Conservation (phyloP, 2,797 vertebrate species). For the Coendou prehensilis region DNA sequence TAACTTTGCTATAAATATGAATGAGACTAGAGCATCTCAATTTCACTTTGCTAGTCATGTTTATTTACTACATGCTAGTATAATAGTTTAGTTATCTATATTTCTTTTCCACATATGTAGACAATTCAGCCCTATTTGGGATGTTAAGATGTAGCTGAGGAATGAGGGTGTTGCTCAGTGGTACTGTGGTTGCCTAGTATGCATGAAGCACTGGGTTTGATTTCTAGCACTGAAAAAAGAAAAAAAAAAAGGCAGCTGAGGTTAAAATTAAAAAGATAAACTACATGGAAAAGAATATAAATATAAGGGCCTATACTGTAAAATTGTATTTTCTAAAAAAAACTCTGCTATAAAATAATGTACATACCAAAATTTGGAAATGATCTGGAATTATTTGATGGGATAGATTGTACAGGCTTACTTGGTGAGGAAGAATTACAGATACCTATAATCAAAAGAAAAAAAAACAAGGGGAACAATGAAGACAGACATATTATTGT, state of each 20-base stretch:
- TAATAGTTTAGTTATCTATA: slow-evolving; percentile 32
- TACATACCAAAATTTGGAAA: slow-evolving; percentile 90
- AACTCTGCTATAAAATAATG: slow-evolving; percentile 42
- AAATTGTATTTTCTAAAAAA: slow-evolving; percentile 38
- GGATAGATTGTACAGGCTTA: slow-evolving; percentile 84
- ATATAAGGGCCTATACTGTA: neutral
- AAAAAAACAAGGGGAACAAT: slow-evolving; percentile 35
- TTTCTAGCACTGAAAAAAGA: neutral
- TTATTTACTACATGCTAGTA: slow-evolving; percentile 17
- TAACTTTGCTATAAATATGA: slow-evolving; percentile 54
- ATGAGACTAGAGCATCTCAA: neutral
- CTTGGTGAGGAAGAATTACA: slow-evolving; percentile 80
- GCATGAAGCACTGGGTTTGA: too few species aligned
- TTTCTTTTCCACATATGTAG: slow-evolving; percentile 44
- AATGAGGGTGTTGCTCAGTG: neutral
- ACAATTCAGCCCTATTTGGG: neutral
- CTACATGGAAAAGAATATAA: slow-evolving; percentile 45
- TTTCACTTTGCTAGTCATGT: slow-evolving; percentile 37
- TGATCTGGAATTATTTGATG: slow-evolving; percentile 78
- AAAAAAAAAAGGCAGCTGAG: neutral
- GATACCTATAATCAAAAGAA: slow-evolving; percentile 85
- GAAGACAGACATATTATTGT: slow-evolving; percentile 19
- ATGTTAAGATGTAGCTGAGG: slow-evolving; percentile 6
- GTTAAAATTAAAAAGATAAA: slow-evolving; percentile 61
- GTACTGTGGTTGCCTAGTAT: neutral